Evolutionary conservation across 2,888 invertebrate genomes (phyloP).

Genomic region (Volucella zonaria): DNA sequence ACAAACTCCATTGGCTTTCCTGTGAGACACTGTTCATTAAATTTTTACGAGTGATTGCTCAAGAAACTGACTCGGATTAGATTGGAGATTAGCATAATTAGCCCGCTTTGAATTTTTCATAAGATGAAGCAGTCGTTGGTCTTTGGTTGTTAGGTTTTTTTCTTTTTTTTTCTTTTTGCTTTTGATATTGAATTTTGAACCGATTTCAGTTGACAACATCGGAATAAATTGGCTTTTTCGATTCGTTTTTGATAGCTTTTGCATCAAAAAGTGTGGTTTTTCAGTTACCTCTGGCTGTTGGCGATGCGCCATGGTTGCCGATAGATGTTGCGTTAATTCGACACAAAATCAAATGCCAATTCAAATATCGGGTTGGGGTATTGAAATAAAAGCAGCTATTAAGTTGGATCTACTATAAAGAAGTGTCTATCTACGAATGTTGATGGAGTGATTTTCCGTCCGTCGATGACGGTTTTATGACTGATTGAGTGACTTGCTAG

Average conservation of each 20-base stretch:
- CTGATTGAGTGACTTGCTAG: conserved; percentile 47
- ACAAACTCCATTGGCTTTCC: background rate
- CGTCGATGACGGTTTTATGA: conserved; percentile 7
- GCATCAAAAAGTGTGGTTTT: conserved; percentile 17
- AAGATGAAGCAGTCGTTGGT: conserved; percentile 53
- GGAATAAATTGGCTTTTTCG: conserved; percentile 50
- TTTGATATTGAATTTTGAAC: conserved; percentile 1
- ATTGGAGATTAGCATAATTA: conserved; percentile 65
- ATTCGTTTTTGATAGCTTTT: conserved; percentile 29
- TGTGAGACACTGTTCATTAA: conserved; percentile 41
- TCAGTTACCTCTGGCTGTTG: background rate
- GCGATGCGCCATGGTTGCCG: conserved; percentile 45
- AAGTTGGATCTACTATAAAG: background rate
- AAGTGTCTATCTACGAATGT: conserved; percentile 6
- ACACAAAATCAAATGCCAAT: conserved; percentile 34
- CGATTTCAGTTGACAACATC: conserved; percentile 6
- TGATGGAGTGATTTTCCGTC: conserved; percentile 31
- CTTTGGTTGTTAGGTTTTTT: conserved; percentile 21
- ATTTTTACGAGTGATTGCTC: conserved; percentile 62
- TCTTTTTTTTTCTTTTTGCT: background rate
- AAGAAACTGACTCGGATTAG: conserved; percentile 44
- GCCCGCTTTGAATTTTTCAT: conserved; percentile 64
- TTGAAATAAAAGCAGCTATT: conserved; percentile 28
- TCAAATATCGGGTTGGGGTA: conserved; percentile 41
- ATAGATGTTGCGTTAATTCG: conserved; percentile 30